Evolutionary conservation across 2,113 vertebrate species (phyloP).

Genomic region (Malaclemys terrapin): DNA sequence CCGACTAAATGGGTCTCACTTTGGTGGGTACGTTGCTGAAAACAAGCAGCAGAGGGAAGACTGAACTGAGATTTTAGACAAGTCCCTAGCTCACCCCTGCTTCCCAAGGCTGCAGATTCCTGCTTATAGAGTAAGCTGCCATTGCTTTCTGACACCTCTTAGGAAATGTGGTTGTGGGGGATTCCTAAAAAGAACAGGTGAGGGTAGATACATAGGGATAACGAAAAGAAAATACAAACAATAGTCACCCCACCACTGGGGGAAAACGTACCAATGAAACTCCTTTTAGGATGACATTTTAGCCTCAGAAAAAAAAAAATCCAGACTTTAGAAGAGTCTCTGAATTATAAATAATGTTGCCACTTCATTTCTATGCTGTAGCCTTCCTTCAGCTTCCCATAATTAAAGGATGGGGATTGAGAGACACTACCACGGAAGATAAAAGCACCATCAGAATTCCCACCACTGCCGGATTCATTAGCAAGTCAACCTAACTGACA

Average conservation of each 20-base stretch:
- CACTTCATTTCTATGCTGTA: background rate
- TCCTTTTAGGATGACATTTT: background rate
- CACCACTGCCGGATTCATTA: rapidly evolving
- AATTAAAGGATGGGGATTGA: constrained; percentile 33
- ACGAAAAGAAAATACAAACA: constrained; percentile 39
- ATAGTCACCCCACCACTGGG: background rate
- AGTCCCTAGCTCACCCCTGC: background rate
- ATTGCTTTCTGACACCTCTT: constrained; percentile 63
- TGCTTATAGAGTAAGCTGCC: constrained; percentile 43
- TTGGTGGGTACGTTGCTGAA: rapidly evolving
- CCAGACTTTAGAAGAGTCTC: background rate
- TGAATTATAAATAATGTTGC: background rate
- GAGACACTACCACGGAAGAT: background rate
- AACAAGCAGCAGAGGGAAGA: background rate
- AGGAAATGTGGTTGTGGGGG: constrained; percentile 44
- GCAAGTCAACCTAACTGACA: background rate
- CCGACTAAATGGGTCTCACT: rapidly evolving
- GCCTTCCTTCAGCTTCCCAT: background rate
- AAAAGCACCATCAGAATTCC: constrained; percentile 24
- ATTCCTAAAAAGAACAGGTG: constrained; percentile 65
- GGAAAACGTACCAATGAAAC: background rate
- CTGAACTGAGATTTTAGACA: background rate
- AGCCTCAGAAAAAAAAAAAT: background rate
- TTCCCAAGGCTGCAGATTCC: background rate
- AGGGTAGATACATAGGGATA: constrained; percentile 42